A percentile compares a stretch with the other conserved stretches of the same genome.
phyloP scores from a whole-genome alignment of 2,113 vertebrate genomes.

The Scomber japonicus region DNA sequence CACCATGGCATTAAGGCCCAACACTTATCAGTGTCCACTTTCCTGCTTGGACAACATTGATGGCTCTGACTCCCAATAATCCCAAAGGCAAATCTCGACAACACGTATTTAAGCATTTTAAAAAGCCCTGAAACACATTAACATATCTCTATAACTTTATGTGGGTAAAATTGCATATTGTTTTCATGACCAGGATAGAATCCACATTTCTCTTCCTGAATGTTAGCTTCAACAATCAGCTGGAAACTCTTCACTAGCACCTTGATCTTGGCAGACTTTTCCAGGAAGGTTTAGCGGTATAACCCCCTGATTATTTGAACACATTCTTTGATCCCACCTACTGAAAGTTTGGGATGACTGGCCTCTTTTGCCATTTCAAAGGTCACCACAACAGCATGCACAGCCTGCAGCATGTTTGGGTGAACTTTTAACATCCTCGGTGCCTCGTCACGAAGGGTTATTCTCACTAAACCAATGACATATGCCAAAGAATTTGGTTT shows the following conservation, averaged over 20 bases:
- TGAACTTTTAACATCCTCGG: constrained; percentile 30
- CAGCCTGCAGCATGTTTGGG: constrained; percentile 28
- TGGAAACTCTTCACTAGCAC: neutral
- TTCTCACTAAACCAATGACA: constrained; percentile 2
- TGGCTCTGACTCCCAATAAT: neutral
- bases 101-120: neutral
- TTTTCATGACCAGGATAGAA: neutral
- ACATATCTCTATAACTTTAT: neutral
- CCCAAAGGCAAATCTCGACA: neutral
- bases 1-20: too few species aligned
- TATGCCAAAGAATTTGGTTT: constrained; percentile 12
- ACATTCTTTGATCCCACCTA: neutral
- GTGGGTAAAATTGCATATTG: neutral
- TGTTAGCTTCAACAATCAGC: constrained; percentile 13
- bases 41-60: constrained; percentile 6
- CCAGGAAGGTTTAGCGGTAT: constrained; percentile 21
- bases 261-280: constrained; percentile 9
- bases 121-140: neutral
- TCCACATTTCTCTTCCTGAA: neutral
- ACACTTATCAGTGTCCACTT: neutral
- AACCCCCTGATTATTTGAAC: constrained; percentile 33
- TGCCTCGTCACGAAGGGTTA: constrained; percentile 6
- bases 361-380: constrained; percentile 19
- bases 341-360: constrained; percentile 11
- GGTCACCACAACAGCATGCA: constrained; percentile 6